Conservation (phyloP, 2,888 invertebrate genomes). For the Chromoteleia sp. region DNA sequence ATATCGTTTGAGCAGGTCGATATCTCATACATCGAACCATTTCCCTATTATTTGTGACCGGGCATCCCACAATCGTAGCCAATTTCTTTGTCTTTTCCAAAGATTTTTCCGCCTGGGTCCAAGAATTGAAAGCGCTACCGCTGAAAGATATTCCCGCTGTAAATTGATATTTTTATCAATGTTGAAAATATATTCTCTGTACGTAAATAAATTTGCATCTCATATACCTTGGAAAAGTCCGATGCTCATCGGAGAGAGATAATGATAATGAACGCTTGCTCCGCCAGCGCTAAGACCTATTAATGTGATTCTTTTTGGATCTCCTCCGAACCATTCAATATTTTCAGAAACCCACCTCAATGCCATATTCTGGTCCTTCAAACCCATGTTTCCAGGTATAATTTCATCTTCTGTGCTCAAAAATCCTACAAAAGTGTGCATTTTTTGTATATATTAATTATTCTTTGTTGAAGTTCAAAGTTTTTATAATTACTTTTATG, state of each 20-base stretch:
- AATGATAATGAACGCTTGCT: constrained; percentile 90
- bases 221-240: constrained; percentile 84
- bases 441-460: too few relatives aligned
- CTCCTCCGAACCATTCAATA: constrained; percentile 90
- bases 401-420: constrained; percentile 90
- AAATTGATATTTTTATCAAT: constrained; percentile 17
- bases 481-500: too few relatives aligned
- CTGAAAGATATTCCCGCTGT: constrained; percentile 89
- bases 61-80: constrained; percentile 88
- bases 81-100: constrained; percentile 87
- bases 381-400: constrained; percentile 90
- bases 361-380: constrained; percentile 91
- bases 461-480: too few relatives aligned
- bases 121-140: constrained; percentile 88
- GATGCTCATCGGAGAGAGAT: constrained; percentile 87
- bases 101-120: constrained; percentile 81
- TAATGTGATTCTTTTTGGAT: constrained; percentile 89
- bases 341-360: constrained; percentile 90
- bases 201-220: too few relatives aligned
- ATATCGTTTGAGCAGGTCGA: constrained; percentile 87
- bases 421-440: constrained; percentile 89
- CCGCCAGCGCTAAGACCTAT: constrained; percentile 91
- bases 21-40: constrained; percentile 88
- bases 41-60: constrained; percentile 85
- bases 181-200: too few relatives aligned